phyloP scores from a whole-genome alignment of 1,140 invertebrate species.

The Leptopilina boulardi region DNA sequence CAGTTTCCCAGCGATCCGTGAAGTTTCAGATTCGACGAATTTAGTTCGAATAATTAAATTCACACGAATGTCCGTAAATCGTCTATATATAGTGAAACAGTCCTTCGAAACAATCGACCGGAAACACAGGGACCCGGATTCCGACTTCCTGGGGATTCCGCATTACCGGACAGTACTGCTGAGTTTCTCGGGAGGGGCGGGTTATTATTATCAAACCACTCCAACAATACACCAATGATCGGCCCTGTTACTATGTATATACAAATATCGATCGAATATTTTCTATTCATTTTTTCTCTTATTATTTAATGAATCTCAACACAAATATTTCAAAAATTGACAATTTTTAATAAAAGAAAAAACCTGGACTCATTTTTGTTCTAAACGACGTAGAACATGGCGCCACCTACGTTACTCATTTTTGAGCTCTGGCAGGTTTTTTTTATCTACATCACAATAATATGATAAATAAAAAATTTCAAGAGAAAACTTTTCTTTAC shows the following conservation, averaged over 20 bases:
- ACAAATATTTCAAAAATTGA: too few relatives aligned
- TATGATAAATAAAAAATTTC: too few relatives aligned
- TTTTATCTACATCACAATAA: too few relatives aligned
- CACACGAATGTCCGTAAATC: constrained; percentile 30
- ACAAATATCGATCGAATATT: too few relatives aligned
- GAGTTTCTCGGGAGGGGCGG: constrained; percentile 29
- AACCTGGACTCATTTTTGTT: too few relatives aligned
- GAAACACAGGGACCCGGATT: constrained; percentile 20
- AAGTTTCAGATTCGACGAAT: constrained; percentile 23
- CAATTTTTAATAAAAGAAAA: too few relatives aligned
- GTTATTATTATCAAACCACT: constrained; percentile 20
- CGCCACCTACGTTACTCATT: too few relatives aligned
- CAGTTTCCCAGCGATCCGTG: constrained; percentile 22
- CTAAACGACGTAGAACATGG: too few relatives aligned
- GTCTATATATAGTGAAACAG: neutral
- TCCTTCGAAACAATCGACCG: constrained; percentile 32
- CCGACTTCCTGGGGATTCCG: constrained; percentile 1
- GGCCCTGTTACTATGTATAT: neutral
- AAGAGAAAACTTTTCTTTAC: too few relatives aligned
- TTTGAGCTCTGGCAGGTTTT: too few relatives aligned
- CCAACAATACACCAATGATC: neutral
- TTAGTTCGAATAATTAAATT: constrained; percentile 29
- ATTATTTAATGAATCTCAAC: too few relatives aligned
- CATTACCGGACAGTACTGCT: neutral
- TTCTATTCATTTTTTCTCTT: too few relatives aligned